Percentiles rank a stretch among this genome's conserved stretches.
Conservation (phyloP, 2,797 vertebrate species). For the Bothrops alternatus region DNA sequence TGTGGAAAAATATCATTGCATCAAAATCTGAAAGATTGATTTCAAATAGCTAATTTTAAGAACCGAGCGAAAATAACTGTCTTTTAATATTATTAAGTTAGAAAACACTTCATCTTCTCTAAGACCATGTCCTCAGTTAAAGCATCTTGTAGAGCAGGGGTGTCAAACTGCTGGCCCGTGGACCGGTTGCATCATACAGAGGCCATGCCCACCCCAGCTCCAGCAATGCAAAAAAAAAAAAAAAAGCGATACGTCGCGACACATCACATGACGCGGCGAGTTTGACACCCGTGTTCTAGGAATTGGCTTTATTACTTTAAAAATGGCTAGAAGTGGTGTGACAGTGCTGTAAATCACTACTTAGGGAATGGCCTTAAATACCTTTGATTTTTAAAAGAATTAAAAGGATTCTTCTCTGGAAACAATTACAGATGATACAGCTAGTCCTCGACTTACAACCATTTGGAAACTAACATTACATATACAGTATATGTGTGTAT, state of each 20-base stretch:
- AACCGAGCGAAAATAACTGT: background rate
- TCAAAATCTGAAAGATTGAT: background rate
- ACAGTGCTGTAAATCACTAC: background rate
- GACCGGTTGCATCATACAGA: no score
- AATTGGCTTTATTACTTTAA: no score
- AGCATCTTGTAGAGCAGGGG: background rate
- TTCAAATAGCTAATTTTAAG: background rate
- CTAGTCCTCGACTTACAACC: no score
- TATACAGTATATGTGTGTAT: no score
- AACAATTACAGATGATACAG: background rate
- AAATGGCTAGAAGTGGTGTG: background rate
- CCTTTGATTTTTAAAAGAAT: background rate
- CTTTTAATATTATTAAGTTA: rapidly evolving
- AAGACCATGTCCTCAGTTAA: background rate
- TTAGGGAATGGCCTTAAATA: background rate
- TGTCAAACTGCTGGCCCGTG: no score
- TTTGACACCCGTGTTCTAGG: no score
- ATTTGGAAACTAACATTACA: background rate
- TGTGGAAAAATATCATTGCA: background rate
- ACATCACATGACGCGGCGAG: rapidly evolving
- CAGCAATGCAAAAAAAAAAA: no score
- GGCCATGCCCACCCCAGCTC: no score
- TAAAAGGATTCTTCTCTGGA: background rate
- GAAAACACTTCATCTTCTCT: background rate
- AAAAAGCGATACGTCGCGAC: no score